Evolutionary conservation across 2,888 invertebrate genomes (phyloP).

Genomic region (Nipponacmea schrenckii): DNA sequence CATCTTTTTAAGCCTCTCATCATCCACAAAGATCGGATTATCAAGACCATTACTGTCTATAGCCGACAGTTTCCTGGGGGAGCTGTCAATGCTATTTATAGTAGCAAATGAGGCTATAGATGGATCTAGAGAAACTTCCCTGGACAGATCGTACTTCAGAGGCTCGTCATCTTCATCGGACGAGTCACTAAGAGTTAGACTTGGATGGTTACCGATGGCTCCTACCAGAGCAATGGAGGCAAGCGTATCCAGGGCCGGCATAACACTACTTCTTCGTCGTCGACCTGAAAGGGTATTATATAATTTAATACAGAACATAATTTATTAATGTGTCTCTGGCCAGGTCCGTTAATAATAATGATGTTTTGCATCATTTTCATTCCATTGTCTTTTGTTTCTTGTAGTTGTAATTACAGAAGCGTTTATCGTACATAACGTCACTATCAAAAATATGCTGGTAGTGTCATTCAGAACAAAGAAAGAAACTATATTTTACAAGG

Average conservation of each 20-base stretch:
- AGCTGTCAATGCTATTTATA: neutral
- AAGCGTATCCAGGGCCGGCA: constrained; percentile 50
- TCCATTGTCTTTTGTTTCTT: neutral
- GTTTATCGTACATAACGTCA: too few species aligned
- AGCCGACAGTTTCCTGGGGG: neutral
- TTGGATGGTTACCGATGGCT: constrained; percentile 46
- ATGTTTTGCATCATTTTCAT: neutral
- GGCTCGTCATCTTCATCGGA: constrained; percentile 41
- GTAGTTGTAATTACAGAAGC: neutral
- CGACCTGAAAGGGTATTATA: constrained; percentile 21
- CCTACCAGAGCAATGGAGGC: constrained; percentile 52
- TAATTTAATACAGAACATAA: too few species aligned
- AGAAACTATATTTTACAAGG: too few species aligned
- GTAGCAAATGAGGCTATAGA: neutral
- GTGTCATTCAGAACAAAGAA: too few species aligned
- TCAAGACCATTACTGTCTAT: constrained; percentile 17
- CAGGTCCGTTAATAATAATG: neutral
- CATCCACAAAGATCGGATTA: constrained; percentile 23
- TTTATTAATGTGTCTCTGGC: too few species aligned
- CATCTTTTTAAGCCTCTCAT: constrained; percentile 7
- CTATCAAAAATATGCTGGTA: too few species aligned
- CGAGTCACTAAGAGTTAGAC: constrained; percentile 38
- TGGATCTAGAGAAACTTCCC: neutral
- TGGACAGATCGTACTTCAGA: constrained; percentile 3
- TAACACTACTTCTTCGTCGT: constrained; percentile 48